Evolutionary conservation across 2,113 vertebrate species (phyloP), one percentile per base, ranked within the genome.

Genomic region (Shinisaurus crocodilurus): DNA sequence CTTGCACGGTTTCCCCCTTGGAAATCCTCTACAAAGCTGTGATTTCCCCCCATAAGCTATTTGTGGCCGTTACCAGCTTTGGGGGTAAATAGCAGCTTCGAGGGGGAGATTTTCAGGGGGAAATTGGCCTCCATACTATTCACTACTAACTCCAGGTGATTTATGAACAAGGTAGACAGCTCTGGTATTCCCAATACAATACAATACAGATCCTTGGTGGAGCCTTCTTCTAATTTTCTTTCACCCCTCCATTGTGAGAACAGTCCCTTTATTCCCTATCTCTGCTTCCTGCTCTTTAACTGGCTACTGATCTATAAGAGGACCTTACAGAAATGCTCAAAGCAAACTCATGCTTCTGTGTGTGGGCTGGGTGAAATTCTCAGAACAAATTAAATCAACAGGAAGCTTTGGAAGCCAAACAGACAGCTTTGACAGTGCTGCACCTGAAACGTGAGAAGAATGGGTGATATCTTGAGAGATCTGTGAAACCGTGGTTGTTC

Each of bases 401-500:
- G 84, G 82, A 89, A 93, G 2, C 45, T 12, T 57, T 88, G 70
- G 48, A 54, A 87, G 69, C 60, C 37, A 77, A 74, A 60, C 85
- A 86, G 82, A 88, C 90, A 88, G 37, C 0, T 48, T 77, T 76
- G n/a, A 8, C n/a, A 76, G 15, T 63, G 72, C 87, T 75, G 75
- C 32, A 81, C 37, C 91, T 74, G 40, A 89, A 65, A 34, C 37
- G 43, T 34, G 60, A 45, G 86, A 75, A 89, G 88, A 63, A 18
- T 48, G 34, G 80, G 32, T 50, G 65, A 75, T 37, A 6, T 88
- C 83, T 92, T 91, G 86, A 94, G 85, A 90, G 89, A 90, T 20
- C 65, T 20, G 27, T 54, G 88, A 82, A 82, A 76, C 54, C n/a
- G 6, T 75, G 13, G 76, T 76, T 70, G 76, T 89, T 80, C 76